Percentiles rank a stretch among this genome's conserved stretches.
Evolutionary conservation across 2,888 invertebrate species (phyloP).

Genomic region (Sympetrum striolatum): DNA sequence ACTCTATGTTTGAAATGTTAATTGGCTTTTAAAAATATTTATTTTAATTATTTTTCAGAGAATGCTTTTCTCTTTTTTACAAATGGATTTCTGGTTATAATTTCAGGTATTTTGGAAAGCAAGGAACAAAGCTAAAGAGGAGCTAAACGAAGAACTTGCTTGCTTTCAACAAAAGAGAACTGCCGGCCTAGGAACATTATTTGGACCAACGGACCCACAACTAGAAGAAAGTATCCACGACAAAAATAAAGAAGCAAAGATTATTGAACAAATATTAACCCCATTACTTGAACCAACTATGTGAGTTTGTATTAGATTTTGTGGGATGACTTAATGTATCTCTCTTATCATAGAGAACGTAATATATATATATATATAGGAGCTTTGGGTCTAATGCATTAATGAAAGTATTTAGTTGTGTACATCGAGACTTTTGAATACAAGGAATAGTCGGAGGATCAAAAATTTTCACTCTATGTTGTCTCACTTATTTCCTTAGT

Average conservation of each 20-base stretch:
- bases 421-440: too few species aligned
- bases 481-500: too few species aligned
- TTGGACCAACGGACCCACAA: slow-evolving; percentile 83
- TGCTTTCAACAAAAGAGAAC: slow-evolving; percentile 90
- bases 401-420: too few species aligned
- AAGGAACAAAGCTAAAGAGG: slow-evolving; percentile 81
- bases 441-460: too few species aligned
- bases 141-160: slow-evolving; percentile 77
- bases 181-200: slow-evolving; percentile 87
- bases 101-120: slow-evolving; percentile 83
- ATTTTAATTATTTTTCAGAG: background rate
- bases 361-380: too few species aligned
- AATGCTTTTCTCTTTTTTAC: background rate
- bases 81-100: slow-evolving; percentile 13
- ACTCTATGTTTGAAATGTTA: background rate
- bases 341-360: too few species aligned
- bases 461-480: too few species aligned
- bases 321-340: background rate
- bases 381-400: too few species aligned
- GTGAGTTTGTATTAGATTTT: slow-evolving; percentile 63
- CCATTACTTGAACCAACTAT: slow-evolving; percentile 74
- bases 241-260: slow-evolving; percentile 75
- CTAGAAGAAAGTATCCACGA: slow-evolving; percentile 82
- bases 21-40: background rate
- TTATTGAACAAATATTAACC: slow-evolving; percentile 75